phyloP scores from a whole-genome alignment of 2,113 vertebrate genomes.

The Turdus rufiventris region DNA sequence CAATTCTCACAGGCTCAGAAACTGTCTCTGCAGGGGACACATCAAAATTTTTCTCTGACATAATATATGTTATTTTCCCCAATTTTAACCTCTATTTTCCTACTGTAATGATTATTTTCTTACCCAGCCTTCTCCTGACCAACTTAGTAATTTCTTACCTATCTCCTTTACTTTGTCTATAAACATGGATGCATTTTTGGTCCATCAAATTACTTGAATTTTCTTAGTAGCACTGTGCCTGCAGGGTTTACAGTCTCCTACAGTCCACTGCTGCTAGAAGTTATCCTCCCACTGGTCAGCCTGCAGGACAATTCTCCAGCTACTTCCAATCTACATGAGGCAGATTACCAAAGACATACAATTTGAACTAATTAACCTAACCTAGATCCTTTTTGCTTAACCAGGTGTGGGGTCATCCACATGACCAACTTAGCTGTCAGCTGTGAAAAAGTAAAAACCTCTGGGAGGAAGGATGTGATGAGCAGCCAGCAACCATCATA shows the following conservation, averaged over 20 bases:
- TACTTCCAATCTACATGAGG: conserved; percentile 22
- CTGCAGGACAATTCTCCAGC: not conserved
- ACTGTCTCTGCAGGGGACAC: not conserved
- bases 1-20: not conserved
- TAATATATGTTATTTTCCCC: not conserved
- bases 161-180: not conserved
- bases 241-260: not conserved
- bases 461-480: conserved; percentile 33
- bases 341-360: not conserved
- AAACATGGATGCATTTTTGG: not conserved
- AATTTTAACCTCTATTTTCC: not conserved
- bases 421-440: not conserved
- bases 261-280: not conserved
- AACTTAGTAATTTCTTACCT: not conserved
- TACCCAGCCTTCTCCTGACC: not conserved
- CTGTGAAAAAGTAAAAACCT: not conserved
- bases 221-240: not conserved
- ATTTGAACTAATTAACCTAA: conserved; percentile 43
- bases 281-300: not conserved
- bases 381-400: not conserved
- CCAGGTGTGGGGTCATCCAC: conserved; percentile 20
- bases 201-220: not conserved
- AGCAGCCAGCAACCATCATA: not conserved
- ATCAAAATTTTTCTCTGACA: not conserved
- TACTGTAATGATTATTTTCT: not conserved